Evolutionary conservation across 2,888 invertebrate genomes (phyloP).

Genomic region (Physocephala rufipes): DNA sequence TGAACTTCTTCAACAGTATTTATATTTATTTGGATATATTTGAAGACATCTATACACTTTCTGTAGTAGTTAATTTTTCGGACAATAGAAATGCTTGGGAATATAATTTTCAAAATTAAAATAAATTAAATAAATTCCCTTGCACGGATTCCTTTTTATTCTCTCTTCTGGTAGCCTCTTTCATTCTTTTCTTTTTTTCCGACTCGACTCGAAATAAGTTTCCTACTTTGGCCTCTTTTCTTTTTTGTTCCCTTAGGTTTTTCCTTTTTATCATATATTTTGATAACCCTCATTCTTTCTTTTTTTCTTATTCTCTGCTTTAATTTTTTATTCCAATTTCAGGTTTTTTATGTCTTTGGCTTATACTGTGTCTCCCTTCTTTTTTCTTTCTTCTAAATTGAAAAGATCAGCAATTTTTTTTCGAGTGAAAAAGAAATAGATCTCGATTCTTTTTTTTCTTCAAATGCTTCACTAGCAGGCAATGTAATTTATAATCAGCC

Average conservation of each 20-base stretch:
- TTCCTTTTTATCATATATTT: not conserved
- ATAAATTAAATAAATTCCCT: too few relatives aligned
- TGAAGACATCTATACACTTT: too few relatives aligned
- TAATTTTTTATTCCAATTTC: not conserved
- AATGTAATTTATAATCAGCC: slow-evolving; percentile 21
- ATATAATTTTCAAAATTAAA: too few relatives aligned
- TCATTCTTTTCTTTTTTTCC: not conserved
- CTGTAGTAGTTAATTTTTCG: too few relatives aligned
- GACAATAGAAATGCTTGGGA: too few relatives aligned
- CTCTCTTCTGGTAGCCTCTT: not conserved
- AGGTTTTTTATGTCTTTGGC: not conserved
- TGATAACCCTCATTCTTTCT: too few relatives aligned
- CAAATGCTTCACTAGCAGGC: not conserved
- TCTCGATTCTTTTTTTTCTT: too few relatives aligned
- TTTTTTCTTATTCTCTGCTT: too few relatives aligned
- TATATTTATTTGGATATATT: too few relatives aligned
- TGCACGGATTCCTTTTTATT: too few relatives aligned
- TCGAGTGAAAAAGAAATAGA: not conserved
- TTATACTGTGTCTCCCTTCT: not conserved
- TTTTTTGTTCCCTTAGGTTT: not conserved
- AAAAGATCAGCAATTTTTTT: not conserved
- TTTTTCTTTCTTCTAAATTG: not conserved
- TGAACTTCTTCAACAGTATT: too few relatives aligned
- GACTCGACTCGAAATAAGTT: not conserved
- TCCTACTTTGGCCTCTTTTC: not conserved